phyloP scores from a whole-genome alignment of 2,113 vertebrate genomes.

The Trochalopteron elliotii region DNA sequence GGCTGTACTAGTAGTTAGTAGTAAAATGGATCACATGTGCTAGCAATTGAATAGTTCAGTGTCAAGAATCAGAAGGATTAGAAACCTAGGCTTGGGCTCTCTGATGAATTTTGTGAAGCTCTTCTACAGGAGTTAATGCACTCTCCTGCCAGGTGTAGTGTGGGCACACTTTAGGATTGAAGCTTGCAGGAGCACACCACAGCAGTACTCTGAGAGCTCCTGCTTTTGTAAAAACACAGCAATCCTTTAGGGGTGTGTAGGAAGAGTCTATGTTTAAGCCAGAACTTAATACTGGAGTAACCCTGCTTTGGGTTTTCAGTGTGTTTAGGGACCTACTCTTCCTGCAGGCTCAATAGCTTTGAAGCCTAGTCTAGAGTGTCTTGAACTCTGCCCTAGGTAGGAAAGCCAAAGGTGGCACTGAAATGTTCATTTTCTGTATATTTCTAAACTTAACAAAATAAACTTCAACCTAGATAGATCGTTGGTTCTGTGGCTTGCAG shows the following conservation, averaged over 20 bases:
- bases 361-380: background rate
- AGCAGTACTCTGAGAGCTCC: background rate
- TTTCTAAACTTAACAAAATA: slow-evolving; percentile 59
- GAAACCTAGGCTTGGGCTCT: background rate
- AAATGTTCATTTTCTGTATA: slow-evolving; percentile 37
- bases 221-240: background rate
- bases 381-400: slow-evolving; percentile 20
- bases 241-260: background rate
- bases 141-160: background rate
- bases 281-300: background rate
- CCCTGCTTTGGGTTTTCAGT: background rate
- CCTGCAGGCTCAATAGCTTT: background rate
- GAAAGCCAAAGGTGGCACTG: background rate
- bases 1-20: background rate
- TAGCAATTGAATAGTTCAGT: background rate
- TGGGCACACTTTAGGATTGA: background rate
- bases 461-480: slow-evolving; percentile 52
- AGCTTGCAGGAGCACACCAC: background rate
- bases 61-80: background rate
- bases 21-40: background rate
- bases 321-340: background rate
- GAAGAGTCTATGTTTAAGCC: background rate
- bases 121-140: background rate
- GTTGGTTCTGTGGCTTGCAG: slow-evolving; percentile 38
- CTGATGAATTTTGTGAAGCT: background rate